Conservation (phyloP, 2,888 invertebrate genomes). For the Trissolcus japonicus region DNA sequence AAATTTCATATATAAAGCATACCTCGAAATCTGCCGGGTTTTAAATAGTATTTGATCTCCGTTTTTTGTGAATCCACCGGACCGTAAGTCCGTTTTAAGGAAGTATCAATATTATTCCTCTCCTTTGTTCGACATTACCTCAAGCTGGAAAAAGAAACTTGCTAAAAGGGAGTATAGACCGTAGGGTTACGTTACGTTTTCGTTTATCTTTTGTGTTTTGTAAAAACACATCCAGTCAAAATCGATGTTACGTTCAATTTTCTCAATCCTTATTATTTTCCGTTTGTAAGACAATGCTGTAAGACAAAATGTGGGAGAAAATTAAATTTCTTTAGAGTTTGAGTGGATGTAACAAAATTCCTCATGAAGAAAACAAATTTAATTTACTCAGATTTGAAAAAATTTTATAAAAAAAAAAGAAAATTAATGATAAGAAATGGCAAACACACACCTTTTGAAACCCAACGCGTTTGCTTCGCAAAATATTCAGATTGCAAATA, state of each 20-base stretch:
- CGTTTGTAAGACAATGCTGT: too few species aligned
- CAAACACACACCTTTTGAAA: too few species aligned
- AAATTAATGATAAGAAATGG: too few species aligned
- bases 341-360: too few species aligned
- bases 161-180: constrained; percentile 43
- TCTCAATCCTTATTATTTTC: neutral
- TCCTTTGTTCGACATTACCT: constrained; percentile 39
- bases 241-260: constrained; percentile 7
- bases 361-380: too few species aligned
- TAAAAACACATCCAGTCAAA: constrained; percentile 29
- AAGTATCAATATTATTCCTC: constrained; percentile 42
- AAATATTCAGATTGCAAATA: neutral
- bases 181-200: constrained; percentile 14
- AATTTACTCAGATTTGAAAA: too few species aligned
- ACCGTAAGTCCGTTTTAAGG: constrained; percentile 13
- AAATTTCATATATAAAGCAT: constrained; percentile 3
- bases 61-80: constrained; percentile 1
- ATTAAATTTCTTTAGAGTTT: too few species aligned
- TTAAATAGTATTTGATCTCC: neutral
- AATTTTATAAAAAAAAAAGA: too few species aligned
- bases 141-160: constrained; percentile 35
- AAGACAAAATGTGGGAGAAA: too few species aligned
- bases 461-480: too few species aligned
- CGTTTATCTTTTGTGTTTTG: constrained; percentile 23
- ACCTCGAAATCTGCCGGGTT: neutral